Evolutionary conservation across 2,888 invertebrate genomes (phyloP).

Genomic region (Ophioninae sp.): DNA sequence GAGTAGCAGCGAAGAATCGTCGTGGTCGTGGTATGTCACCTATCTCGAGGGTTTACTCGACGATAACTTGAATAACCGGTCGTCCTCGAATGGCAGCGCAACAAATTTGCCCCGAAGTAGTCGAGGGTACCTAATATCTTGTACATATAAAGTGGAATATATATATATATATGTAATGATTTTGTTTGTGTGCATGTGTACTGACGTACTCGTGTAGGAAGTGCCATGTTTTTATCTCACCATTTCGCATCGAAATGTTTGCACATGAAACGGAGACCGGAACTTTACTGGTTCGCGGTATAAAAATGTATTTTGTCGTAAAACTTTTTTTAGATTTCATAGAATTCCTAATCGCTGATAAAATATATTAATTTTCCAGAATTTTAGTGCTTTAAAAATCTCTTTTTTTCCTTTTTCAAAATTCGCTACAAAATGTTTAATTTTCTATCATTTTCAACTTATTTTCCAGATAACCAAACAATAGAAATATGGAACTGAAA

Average conservation of each 20-base stretch:
- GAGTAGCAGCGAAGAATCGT: slow-evolving; percentile 14
- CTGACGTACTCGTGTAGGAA: slow-evolving; percentile 13
- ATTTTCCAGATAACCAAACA: too few species aligned
- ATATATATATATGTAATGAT: not conserved
- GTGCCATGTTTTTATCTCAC: not conserved
- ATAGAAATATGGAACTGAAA: not conserved
- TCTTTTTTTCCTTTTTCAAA: too few species aligned
- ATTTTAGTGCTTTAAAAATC: too few species aligned
- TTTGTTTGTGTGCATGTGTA: not conserved
- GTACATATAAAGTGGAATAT: not conserved
- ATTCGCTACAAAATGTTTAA: too few species aligned
- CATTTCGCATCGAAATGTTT: not conserved
- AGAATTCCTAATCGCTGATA: too few species aligned
- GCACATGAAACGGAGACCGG: not conserved
- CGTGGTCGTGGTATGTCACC: slow-evolving; percentile 35
- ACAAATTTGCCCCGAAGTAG: slow-evolving; percentile 30
- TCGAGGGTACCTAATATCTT: slow-evolving; percentile 11
- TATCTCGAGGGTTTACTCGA: slow-evolving; percentile 26
- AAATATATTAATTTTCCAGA: too few species aligned
- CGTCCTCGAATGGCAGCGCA: slow-evolving; percentile 45
- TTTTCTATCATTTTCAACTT: too few species aligned
- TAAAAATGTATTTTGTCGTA: slow-evolving; percentile 12
- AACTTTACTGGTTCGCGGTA: not conserved
- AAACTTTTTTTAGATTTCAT: not conserved
- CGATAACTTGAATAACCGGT: slow-evolving; percentile 46